phyloP scores from a whole-genome alignment of 1,140 invertebrate species.

The Tribolium castaneum region DNA sequence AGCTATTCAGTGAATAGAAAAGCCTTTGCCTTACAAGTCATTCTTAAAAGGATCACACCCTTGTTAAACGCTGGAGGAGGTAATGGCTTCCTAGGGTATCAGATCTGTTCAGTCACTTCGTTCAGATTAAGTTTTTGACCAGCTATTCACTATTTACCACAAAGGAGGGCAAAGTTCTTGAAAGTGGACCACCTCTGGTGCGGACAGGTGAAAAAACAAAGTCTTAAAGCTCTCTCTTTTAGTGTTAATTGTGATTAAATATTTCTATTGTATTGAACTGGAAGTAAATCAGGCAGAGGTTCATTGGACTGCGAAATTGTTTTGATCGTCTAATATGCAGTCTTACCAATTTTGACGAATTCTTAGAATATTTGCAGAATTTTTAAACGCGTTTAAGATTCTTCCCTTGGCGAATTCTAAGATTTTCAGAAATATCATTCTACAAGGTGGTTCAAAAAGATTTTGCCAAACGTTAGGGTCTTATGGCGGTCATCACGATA shows the following conservation, averaged over 20 bases:
- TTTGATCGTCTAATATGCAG: background rate
- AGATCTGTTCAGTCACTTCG: background rate
- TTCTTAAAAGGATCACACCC: background rate
- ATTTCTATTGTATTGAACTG: no score
- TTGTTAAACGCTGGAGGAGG: background rate
- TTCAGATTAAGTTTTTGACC: background rate
- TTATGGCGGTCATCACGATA: no score
- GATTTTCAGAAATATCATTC: no score
- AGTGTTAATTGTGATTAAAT: no score
- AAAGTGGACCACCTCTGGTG: background rate
- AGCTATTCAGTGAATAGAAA: background rate
- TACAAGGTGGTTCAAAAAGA: no score
- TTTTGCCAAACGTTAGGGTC: no score
- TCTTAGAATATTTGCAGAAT: no score
- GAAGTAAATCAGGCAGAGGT: background rate
- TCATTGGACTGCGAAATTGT: background rate
- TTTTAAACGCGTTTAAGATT: no score
- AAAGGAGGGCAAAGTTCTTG: background rate
- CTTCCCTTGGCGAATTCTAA: no score
- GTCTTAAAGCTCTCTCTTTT: no score
- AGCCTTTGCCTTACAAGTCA: background rate
- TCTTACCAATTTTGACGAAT: no score
- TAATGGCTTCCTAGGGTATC: background rate
- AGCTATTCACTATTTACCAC: background rate
- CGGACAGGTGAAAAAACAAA: background rate